phyloP scores from a whole-genome alignment of 2,113 vertebrate genomes.

The Thamnophis sirtalis region DNA sequence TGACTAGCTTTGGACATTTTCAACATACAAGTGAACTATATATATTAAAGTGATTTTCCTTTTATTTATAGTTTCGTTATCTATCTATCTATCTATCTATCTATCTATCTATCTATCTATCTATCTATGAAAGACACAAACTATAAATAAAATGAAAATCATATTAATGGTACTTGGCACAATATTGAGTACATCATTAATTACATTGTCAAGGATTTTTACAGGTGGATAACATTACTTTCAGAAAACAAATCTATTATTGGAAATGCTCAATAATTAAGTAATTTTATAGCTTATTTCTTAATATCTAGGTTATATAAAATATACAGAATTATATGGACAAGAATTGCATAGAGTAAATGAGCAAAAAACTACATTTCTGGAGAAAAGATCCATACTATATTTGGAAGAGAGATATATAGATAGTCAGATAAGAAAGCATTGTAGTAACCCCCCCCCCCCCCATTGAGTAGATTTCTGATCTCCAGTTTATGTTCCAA shows the following conservation, averaged over 20 bases:
- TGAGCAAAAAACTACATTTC: not conserved
- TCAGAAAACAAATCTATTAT: not conserved
- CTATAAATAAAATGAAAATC: not conserved
- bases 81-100: no score
- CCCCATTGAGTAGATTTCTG: not conserved
- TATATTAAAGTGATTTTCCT: not conserved
- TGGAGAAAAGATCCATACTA: not conserved
- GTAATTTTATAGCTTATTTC: not conserved
- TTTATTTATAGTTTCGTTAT: not conserved
- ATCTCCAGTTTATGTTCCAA: not conserved
- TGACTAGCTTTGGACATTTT: not conserved
- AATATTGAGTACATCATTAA: not conserved
- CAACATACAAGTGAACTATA: not conserved
- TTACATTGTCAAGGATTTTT: not conserved
- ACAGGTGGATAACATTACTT: not conserved
- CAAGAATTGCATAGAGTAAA: not conserved
- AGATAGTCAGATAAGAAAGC: not conserved
- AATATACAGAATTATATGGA: not conserved
- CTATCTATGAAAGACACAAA: no score
- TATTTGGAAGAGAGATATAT: not conserved
- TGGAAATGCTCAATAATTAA: not conserved
- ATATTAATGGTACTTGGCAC: not conserved
- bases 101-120: no score
- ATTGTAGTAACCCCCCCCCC: no score
- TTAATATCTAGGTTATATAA: not conserved